Base-by-base conservation (phyloP, 1,140 invertebrate species). In the Lepidurus couesii region DNA sequence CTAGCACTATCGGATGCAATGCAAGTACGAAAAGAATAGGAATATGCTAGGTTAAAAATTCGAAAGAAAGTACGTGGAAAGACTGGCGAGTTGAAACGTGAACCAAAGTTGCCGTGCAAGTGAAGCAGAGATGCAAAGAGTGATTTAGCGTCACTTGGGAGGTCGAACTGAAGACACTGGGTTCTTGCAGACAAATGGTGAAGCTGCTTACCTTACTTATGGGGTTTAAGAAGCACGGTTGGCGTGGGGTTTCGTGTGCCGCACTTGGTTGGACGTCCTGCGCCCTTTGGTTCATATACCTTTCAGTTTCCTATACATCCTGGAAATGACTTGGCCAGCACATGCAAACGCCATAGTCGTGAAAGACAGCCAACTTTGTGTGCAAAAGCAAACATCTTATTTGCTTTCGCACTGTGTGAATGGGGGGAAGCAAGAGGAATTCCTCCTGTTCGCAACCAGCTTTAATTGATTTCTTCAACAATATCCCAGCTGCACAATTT, bases 151-250 rank as follows among this genome's bases (percentile, higher is more conserved):
- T 47, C 53, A 65, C 53, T 65, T 65, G 16, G 53, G 34, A 4
- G 53, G 53, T 21, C 21, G 53, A 9, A 65, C 53, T 65, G 53
- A 65, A 65, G 53, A 11, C 53, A 65, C 53, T 7, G 53, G 53
- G 21, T 65, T 65, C 53, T 13, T 65, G 21, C 53, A 65, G 53
- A 65, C 53, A 65, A 65, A 65, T 65, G 53, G 53, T 16, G 53
- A 16, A 21, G 53, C 21, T 65, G 53, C 53, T 65, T 65, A 65
- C 53, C 53, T 65, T 65, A 65, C 13, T 65, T 65, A 65, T 65
- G 53, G 53, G 53, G n/a, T 65, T 65, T 65, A 65, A 65, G 53
- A 65, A 65, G 53, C 53, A 7, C 53, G n/a, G 47, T 65, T 65
- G 47, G 21, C 47, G 47, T 65, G 47, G 13, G 53, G 53, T 16